Percentiles rank a stretch among this genome's conserved stretches.
These are phyloP conservation scores for Buathra laborator DNA, from an alignment of 2,888 invertebrate genomes.

Conservation along the genomic window DNA sequence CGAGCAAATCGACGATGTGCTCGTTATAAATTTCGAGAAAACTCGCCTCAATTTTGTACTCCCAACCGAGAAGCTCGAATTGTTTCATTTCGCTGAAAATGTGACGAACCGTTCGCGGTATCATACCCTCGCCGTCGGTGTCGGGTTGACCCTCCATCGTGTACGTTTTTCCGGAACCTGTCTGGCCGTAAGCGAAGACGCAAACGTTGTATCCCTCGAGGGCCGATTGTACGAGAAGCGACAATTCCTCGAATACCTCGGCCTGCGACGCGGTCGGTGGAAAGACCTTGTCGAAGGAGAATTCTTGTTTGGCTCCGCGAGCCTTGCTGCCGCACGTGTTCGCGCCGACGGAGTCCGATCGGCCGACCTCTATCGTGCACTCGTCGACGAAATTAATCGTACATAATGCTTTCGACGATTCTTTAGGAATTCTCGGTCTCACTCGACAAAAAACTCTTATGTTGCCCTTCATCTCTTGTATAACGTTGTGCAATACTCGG, in stretches of 20 bases:
- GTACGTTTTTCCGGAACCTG: slow-evolving; percentile 89
- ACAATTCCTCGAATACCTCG: slow-evolving; percentile 94
- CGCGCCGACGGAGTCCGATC: slow-evolving; percentile 82
- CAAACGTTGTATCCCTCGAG: slow-evolving; percentile 96
- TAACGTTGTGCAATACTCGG: slow-evolving; percentile 89
- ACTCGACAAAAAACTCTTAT: slow-evolving; percentile 93
- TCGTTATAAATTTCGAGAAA: slow-evolving; percentile 96
- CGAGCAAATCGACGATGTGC: slow-evolving; percentile 91
- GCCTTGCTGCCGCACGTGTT: slow-evolving; percentile 81
- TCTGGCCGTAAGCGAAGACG: slow-evolving; percentile 91
- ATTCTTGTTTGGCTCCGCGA: slow-evolving; percentile 87
- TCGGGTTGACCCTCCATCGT: slow-evolving; percentile 94
- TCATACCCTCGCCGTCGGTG: slow-evolving; percentile 90
- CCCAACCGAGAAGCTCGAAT: slow-evolving; percentile 92
- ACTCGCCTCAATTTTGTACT: slow-evolving; percentile 90
- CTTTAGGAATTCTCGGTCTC: slow-evolving; percentile 89
- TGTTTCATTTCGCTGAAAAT: slow-evolving; percentile 91
- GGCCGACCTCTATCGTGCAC: slow-evolving; percentile 88
- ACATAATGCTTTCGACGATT: slow-evolving; percentile 87
- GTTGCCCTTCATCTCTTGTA: slow-evolving; percentile 92
- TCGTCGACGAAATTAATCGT: slow-evolving; percentile 88
- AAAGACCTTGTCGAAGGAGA: slow-evolving; percentile 94
- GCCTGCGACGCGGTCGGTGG: slow-evolving; percentile 90
- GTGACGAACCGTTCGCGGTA: slow-evolving; percentile 90
- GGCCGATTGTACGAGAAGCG: slow-evolving; percentile 94